Evolutionary conservation across 1,140 invertebrate species (phyloP), one percentile per base, ranked within the genome.

Genomic region (Homarus americanus): DNA sequence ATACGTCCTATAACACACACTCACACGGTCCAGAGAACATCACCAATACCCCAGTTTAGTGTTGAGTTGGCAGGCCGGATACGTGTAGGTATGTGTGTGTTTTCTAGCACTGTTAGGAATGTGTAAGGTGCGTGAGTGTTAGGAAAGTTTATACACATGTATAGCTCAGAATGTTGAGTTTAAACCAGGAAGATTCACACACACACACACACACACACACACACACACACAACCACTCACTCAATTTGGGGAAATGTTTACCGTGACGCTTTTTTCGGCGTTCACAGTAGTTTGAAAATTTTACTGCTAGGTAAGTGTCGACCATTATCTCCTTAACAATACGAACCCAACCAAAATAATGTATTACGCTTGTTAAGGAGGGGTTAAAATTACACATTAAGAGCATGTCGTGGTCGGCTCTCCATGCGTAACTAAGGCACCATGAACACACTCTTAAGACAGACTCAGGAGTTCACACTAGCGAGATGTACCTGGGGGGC

Each of bases 141-240:
- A n/a, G n/a, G n/a, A n/a, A n/a, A n/a, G n/a, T n/a, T n/a, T n/a
- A n/a, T n/a, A n/a, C n/a, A n/a, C n/a, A n/a, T n/a, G n/a, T n/a
- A n/a, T n/a, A n/a, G n/a, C n/a, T n/a, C n/a, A n/a, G n/a, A n/a
- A n/a, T n/a, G n/a, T n/a, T n/a, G n/a, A n/a, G n/a, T n/a, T n/a
- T n/a, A n/a, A n/a, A n/a, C n/a, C n/a, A n/a, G n/a, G n/a, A 28
- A 28, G 32, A 7, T 72, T 9, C 36, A 41, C 40, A 36, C 40
- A 36, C 73, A 76, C 73, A 76, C 73, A 76, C 73, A 76, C n/a
- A 73, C 69, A 73, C 69, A 73, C 69, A 73, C 69, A 73, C 69
- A 73, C 69, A 73, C 73, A 76, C 75, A 78, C 38, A 28, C 36
- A 41, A 5, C 4, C 75, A 41, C 17, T 24, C 15, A 41, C 75